phyloP scores from a whole-genome alignment of 92 coral and sea anemone genomes.

The Zoanthus solanderi region DNA sequence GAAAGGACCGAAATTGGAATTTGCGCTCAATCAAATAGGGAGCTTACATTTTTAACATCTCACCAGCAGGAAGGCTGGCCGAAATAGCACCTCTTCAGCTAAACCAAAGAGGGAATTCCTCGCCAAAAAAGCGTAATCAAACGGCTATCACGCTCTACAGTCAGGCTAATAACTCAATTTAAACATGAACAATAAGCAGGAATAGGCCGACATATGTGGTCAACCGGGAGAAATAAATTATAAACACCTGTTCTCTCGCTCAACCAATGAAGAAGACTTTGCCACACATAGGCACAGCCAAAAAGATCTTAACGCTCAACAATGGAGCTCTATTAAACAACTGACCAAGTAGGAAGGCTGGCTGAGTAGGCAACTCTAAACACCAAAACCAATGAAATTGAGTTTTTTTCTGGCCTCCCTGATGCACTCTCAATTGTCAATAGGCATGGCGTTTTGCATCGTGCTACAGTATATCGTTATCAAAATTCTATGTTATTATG shows the following conservation, averaged over 20 bases:
- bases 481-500: too few species aligned
- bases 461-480: too few species aligned
- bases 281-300: slow-evolving; percentile 8
- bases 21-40: background rate
- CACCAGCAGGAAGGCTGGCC: slow-evolving; percentile 2
- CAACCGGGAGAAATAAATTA: background rate
- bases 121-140: background rate
- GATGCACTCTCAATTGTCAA: too few species aligned
- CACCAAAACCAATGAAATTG: background rate
- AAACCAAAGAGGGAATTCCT: too few species aligned
- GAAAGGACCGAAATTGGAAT: background rate
- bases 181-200: background rate
- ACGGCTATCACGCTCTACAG: background rate
- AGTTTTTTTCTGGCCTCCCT: too few species aligned
- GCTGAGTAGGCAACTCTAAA: slow-evolving; percentile 2
- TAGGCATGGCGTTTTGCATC: too few species aligned
- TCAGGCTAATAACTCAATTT: background rate
- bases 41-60: background rate
- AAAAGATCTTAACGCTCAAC: slow-evolving; percentile 14
- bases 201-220: background rate
- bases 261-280: slow-evolving; percentile 12
- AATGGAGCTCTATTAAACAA: slow-evolving; percentile 8
- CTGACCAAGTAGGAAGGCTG: slow-evolving; percentile 1
- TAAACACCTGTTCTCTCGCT: background rate
- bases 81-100: background rate